Evolutionary conservation across 1,140 invertebrate genomes (phyloP), one percentile per base, ranked within the genome.

Genomic region (Bombus sylvicola): DNA sequence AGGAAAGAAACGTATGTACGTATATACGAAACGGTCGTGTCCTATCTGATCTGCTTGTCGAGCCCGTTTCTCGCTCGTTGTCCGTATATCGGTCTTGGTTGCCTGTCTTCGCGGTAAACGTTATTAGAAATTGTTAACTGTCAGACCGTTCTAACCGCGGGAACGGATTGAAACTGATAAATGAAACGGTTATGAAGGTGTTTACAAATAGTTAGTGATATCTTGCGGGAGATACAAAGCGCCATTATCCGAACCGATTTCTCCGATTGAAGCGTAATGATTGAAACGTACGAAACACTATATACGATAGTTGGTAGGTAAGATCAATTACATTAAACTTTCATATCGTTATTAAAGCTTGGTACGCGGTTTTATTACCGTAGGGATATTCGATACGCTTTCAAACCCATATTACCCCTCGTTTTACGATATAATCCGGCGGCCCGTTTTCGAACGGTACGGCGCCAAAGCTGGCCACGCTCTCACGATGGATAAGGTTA

Each of bases 51-150:
- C 64, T 12, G n/a, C 8, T 66, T 28, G 41, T 37, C 43, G 43
- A 28, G 39, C 13, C 41, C n/a, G 73, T 10, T 12, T 47, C 72
- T 74, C 59, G 47, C 59, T 37, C 47, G 31, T 47, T 28, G 73
- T 13, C 47, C 8, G 53, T 31, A 15, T 62, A 59, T 57, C 47
- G 13, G n/a, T n/a, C 25, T 15, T 25, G n/a, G 53, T 43, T 66
- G 47, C n/a, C 15, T 68, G 77, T 79, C 77, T 34, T 79, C 59
- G 28, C 34, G 53, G 59, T 31, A 41, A 31, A 18, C 34, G 77
- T 69, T 80, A 69, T 80, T 80, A 80, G 77, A 80, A 80, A 80
- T 39, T 79, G 62, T 80, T 79, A 66, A 64, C 59, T 37, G 37
- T 41, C 64, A n/a, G n/a, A 15, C 31, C n/a, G 76, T 66, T 78